Percentiles rank a stretch among this genome's conserved stretches.
Conservation (phyloP, 2,888 invertebrate genomes). For the Branchellion lobata region DNA sequence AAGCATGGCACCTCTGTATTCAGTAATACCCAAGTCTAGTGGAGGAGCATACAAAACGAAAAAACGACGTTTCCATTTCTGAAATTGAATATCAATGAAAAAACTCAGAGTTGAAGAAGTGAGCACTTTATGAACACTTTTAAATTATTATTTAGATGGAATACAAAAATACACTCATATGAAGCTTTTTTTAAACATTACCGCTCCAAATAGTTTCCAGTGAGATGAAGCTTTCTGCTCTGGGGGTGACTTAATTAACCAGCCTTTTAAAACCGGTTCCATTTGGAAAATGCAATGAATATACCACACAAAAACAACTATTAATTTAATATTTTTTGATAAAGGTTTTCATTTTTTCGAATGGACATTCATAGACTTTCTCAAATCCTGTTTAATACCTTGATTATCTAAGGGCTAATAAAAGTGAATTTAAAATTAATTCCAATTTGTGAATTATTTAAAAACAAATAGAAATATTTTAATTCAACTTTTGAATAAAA, state of each 20-base stretch:
- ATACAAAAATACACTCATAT: no score
- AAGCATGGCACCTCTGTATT: constrained; percentile 82
- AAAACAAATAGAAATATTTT: no score
- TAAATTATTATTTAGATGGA: no score
- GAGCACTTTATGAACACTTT: neutral
- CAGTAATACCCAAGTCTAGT: constrained; percentile 69
- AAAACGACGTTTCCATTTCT: constrained; percentile 95
- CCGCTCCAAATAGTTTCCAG: constrained; percentile 47
- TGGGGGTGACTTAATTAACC: constrained; percentile 48
- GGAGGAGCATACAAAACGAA: constrained; percentile 78
- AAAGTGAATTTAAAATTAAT: neutral
- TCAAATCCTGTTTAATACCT: constrained; percentile 13
- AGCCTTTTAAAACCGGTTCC: constrained; percentile 48
- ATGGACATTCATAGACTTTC: neutral
- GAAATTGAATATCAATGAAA: constrained; percentile 56
- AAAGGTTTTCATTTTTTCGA: neutral
- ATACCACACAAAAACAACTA: neutral
- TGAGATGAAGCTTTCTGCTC: constrained; percentile 45
- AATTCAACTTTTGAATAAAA: no score
- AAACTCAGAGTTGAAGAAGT: neutral
- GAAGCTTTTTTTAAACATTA: constrained; percentile 16
- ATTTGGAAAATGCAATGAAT: constrained; percentile 15
- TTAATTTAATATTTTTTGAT: neutral
- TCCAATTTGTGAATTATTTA: neutral
- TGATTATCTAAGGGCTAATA: neutral